Evolutionary conservation across 2,113 vertebrate species (phyloP), one percentile per base, ranked within the genome.

Genomic region (Brachirus orientalis): DNA sequence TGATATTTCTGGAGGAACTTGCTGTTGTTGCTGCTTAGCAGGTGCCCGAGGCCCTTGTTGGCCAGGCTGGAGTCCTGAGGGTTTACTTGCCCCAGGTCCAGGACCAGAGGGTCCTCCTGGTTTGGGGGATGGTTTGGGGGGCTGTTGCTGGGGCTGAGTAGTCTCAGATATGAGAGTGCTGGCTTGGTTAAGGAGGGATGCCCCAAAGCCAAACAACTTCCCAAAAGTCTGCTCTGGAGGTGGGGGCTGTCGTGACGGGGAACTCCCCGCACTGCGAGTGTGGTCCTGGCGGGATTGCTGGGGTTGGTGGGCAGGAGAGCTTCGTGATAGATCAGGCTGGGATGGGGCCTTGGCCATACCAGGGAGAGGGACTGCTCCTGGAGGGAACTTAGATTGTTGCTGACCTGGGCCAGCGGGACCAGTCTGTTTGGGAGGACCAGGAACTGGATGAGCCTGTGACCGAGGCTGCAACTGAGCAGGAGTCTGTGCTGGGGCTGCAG

Each of bases 171-270:
- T 98, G 6, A 99, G 94, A 1, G 95, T 99, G 85, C 94, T 98
- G 2, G 98, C 98, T 89, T 99, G 97, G 90, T 96, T 99, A 69
- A 99, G 91, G 16, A 99, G 94, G 10, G 97, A 98, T 0, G 97
- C 96, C 11, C 98, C 98, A 0, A 99, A 97, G 58, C 98, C 98
- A 0, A 99, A 98, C 67, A 99, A 93, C 88, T 98, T 99, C 75
- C 97, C 98, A 0, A 98, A 96, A 57, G 94, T 90, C 85, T 95
- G 96, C 65, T 98, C 96, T 4, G 94, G 94, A 35, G 94, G 92
- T 43, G 93, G 94, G 62, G 94, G 90, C 77, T 96, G 94, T 79
- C 94, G 95, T 0, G 84, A 92, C 5, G 92, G 94, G 1, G 72
- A 91, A 48, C 96, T 96, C 81, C 94, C 95, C 0, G 75, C 88